Conservation (phyloP, 2,113 vertebrate genomes). For the Onychostruthus taczanowskii region DNA sequence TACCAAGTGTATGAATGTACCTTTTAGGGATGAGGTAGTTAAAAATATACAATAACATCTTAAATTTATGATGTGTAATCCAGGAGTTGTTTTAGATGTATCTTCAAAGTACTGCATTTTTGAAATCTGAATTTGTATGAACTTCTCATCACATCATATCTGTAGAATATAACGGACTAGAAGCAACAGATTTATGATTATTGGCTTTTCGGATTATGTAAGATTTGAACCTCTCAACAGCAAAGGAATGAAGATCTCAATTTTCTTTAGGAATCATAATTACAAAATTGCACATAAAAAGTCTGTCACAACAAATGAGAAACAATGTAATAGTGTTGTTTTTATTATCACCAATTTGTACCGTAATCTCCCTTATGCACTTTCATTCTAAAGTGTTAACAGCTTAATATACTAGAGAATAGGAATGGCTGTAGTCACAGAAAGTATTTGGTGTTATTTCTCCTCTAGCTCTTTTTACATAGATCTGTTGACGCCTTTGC, state of each 20-base stretch:
- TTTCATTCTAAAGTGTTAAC: neutral
- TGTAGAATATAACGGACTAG: neutral
- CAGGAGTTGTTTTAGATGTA: neutral
- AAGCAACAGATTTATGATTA: neutral
- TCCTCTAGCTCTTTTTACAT: neutral
- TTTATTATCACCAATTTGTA: slow-evolving; percentile 26
- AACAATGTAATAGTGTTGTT: neutral
- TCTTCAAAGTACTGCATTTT: neutral
- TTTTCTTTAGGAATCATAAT: slow-evolving; percentile 55
- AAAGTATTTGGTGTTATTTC: neutral
- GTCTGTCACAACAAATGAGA: slow-evolving; percentile 32
- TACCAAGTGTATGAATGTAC: neutral
- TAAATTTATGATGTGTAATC: neutral
- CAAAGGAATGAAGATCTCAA: neutral
- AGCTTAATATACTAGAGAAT: neutral
- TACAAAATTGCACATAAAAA: slow-evolving; percentile 52
- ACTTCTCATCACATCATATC: neutral
- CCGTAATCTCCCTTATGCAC: neutral
- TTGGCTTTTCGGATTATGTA: neutral
- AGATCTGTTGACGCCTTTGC: neutral
- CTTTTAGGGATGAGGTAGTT: neutral
- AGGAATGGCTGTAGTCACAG: neutral
- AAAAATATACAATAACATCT: neutral
- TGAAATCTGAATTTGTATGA: neutral
- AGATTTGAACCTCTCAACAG: slow-evolving; percentile 4